Conservation (phyloP, 1,140 invertebrate species). For the Streblospio benedicti region DNA sequence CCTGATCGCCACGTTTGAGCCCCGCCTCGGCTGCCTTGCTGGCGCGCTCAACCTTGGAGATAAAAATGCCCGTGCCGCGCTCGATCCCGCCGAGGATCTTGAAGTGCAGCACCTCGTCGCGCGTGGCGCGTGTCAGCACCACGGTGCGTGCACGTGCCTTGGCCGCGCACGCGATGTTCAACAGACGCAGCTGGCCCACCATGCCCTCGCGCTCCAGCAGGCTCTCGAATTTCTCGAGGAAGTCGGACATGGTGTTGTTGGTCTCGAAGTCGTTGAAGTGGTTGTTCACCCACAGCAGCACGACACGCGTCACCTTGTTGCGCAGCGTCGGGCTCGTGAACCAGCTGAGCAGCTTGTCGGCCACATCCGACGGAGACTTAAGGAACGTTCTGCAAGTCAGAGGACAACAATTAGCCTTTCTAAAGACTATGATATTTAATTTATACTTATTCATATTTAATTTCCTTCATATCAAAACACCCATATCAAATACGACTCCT, state of each 20-base stretch:
- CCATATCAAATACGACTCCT: too few relatives aligned
- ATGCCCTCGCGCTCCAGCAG: constrained; percentile 42
- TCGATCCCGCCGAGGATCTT: constrained; percentile 82
- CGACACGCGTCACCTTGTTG: constrained; percentile 85
- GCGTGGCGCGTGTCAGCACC: constrained; percentile 77
- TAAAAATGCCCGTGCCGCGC: constrained; percentile 76
- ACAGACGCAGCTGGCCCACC: constrained; percentile 58
- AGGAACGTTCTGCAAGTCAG: too few relatives aligned
- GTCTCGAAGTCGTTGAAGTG: constrained; percentile 99
- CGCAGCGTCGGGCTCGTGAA: constrained; percentile 57
- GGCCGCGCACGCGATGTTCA: constrained; percentile 93
- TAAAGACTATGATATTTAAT: too few relatives aligned
- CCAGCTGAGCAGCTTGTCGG: constrained; percentile 81
- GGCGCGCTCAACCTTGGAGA: constrained; percentile 81
- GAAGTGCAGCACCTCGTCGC: constrained; percentile 81
- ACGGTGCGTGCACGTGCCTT: constrained; percentile 86
- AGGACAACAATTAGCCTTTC: too few relatives aligned
- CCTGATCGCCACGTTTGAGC: constrained; percentile 89
- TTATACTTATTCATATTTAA: too few relatives aligned
- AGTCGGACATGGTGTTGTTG: constrained; percentile 90
- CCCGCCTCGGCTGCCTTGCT: constrained; percentile 95
- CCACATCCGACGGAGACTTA: constrained; percentile 69
- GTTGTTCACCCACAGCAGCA: constrained; percentile 96
- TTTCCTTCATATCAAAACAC: too few relatives aligned
- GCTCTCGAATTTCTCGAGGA: constrained; percentile 83